phyloP scores from a whole-genome alignment of 1,140 invertebrate genomes.

The Dinothrombium tinctorium region DNA sequence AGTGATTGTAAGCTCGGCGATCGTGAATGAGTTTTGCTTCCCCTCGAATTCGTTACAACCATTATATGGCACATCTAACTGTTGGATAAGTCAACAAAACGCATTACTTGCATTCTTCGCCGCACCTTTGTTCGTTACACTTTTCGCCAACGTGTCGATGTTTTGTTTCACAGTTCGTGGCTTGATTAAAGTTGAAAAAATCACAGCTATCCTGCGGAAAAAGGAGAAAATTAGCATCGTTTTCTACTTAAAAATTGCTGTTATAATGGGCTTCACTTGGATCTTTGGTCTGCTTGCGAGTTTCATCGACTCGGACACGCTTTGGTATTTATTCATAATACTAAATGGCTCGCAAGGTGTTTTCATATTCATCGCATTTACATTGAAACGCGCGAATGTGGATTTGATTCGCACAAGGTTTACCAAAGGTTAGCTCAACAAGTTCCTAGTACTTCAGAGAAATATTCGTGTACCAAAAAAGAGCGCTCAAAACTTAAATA shows the following conservation, averaged over 20 bases:
- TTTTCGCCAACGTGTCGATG: slow-evolving; percentile 26
- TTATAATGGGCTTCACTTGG: slow-evolving; percentile 29
- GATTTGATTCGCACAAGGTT: no score
- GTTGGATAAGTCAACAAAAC: slow-evolving; percentile 27
- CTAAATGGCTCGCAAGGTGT: slow-evolving; percentile 26
- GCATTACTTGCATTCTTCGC: slow-evolving; percentile 22
- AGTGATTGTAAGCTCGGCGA: slow-evolving; percentile 11
- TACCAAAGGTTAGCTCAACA: no score
- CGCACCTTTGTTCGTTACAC: slow-evolving; percentile 22
- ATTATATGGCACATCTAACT: slow-evolving; percentile 18
- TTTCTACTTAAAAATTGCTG: slow-evolving; percentile 25
- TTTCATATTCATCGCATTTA: slow-evolving; percentile 26
- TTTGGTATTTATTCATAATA: slow-evolving; percentile 21
- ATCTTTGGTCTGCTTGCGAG: slow-evolving; percentile 23
- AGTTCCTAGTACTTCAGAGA: no score
- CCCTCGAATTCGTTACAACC: slow-evolving; percentile 7
- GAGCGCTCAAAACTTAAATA: no score
- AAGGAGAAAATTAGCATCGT: slow-evolving; percentile 11
- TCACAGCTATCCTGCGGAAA: slow-evolving; percentile 2
- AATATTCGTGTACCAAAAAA: no score
- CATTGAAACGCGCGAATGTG: no score
- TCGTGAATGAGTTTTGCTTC: background rate
- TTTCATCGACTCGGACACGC: slow-evolving; percentile 10
- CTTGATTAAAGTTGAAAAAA: slow-evolving; percentile 4
- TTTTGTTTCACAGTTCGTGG: slow-evolving; percentile 25